phyloP scores from a whole-genome alignment of 2,888 invertebrate species.

The Tetragonisca angustula region DNA sequence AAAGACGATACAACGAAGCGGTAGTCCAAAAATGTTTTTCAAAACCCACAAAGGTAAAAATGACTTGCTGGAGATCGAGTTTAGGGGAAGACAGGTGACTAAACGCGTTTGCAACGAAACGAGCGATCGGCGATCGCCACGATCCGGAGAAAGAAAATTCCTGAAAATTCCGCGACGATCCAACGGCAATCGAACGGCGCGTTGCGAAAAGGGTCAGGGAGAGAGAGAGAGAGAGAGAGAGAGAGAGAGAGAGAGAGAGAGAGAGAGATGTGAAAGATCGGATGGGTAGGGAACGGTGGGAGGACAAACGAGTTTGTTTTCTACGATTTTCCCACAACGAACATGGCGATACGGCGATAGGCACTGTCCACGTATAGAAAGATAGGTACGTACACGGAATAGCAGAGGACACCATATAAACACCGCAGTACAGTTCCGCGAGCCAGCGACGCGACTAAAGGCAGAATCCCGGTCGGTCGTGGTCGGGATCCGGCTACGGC shows the following conservation, averaged over 20 bases:
- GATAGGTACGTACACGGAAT: slow-evolving; percentile 76
- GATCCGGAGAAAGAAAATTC: slow-evolving; percentile 35
- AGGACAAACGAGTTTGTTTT: slow-evolving; percentile 81
- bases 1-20: too few relatives aligned
- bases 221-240: slow-evolving; percentile 11
- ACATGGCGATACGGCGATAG: slow-evolving; percentile 78
- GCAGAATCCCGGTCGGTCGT: slow-evolving; percentile 78
- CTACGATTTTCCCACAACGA: slow-evolving; percentile 82
- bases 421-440: slow-evolving; percentile 79
- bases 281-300: slow-evolving; percentile 53
- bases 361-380: slow-evolving; percentile 73
- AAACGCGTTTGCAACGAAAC: slow-evolving; percentile 6
- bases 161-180: slow-evolving; percentile 36
- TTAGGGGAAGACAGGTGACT: not conserved
- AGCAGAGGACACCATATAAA: slow-evolving; percentile 82
- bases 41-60: too few relatives aligned
- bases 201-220: slow-evolving; percentile 41
- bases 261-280: slow-evolving; percentile 44
- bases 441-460: slow-evolving; percentile 73
- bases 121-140: not conserved
- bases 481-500: slow-evolving; percentile 74
- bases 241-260: slow-evolving; percentile 3
- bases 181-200: not conserved
- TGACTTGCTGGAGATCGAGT: too few relatives aligned
- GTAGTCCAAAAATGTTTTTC: too few relatives aligned